Base-by-base conservation (phyloP, 2,888 invertebrate species). In the Philhelius pedissequus region DNA sequence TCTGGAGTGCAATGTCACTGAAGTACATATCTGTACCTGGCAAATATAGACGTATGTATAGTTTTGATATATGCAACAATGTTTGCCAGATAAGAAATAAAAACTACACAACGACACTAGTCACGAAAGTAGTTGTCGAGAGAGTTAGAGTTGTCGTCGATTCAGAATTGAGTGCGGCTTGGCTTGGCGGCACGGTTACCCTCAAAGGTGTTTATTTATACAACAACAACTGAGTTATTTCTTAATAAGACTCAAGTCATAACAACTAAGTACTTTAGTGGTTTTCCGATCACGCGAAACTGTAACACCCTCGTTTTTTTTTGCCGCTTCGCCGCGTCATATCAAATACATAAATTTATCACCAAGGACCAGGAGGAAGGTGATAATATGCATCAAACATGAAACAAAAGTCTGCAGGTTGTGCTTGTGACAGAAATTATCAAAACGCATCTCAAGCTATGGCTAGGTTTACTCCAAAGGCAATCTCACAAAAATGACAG, bases 161-260 rank as follows among this genome's bases (percentile, higher is more conserved):
- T 13, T 11, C 3, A 15, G 1, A n/a, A n/a, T n/a, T n/a, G n/a
- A 56, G 18, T 8, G 6, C 18, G 7, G 13, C 32, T 3, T 0
- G 45, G 58, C n/a, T n/a, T 30, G 64, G 68, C 68, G 52, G 56
- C 58, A 32, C 38, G 25, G 54, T 54, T 66, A 48, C 60, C 79
- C 62, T 80, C 75, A 84, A 84, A 84, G 84, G 80, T 80, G 84
- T 80, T 76, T 76, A 71, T 80, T 80, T 71, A 80, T 80, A 75
- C 66, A 43, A 76, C 80, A 60, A 52, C 22, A 54, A 54, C 54
- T 68, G 30, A 52, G 45, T 68, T 68, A 68, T 76, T 80, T 71
- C 50, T 62, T 62, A 54, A 43, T 84, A 64, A 80, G 74, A 84
- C 58, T 70, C 43, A 58, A 75, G 83, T 66, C 64, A 80, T 80